Conservation (phyloP, 2,797 vertebrate genomes). For the Melanotaenia pygmaea region DNA sequence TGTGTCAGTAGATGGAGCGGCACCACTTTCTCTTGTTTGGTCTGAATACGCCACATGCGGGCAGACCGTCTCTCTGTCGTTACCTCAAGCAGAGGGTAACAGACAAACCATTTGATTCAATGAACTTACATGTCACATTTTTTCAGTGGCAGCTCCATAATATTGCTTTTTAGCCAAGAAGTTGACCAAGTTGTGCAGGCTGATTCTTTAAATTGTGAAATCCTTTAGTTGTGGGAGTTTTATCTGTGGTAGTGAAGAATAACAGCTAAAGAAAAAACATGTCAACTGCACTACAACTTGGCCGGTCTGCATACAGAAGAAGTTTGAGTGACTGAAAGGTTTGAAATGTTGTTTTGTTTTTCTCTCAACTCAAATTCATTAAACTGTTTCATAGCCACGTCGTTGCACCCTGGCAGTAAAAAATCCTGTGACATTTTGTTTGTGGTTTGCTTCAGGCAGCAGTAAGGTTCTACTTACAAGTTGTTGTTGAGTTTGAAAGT, state of each 20-base stretch:
- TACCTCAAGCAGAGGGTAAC: constrained; percentile 26
- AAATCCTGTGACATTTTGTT: background rate
- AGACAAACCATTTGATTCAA: constrained; percentile 46
- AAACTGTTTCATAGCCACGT: background rate
- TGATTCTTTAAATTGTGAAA: constrained; percentile 28
- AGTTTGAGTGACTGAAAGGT: constrained; percentile 6
- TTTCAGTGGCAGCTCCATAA: constrained; percentile 54
- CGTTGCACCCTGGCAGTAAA: background rate
- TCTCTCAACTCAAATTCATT: constrained; percentile 4
- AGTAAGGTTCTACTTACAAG: background rate
- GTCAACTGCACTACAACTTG: constrained; percentile 25
- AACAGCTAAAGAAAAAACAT: constrained; percentile 33
- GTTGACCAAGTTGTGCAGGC: constrained; percentile 17
- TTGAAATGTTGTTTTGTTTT: constrained; percentile 19
- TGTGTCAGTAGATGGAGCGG: constrained; percentile 54
- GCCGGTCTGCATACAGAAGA: constrained; percentile 14
- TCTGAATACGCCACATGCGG: constrained; percentile 75
- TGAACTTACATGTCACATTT: constrained; percentile 58
- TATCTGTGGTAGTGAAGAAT: constrained; percentile 18
- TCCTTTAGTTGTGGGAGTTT: constrained; percentile 33
- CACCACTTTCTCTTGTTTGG: constrained; percentile 64
- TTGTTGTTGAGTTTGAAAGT: background rate
- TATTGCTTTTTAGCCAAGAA: constrained; percentile 39
- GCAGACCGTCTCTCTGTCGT: constrained; percentile 51
- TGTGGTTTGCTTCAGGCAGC: background rate